Evolutionary conservation across 1,140 invertebrate genomes (phyloP), one percentile per base, ranked within the genome.

Genomic region (Calephelis nemesis): DNA sequence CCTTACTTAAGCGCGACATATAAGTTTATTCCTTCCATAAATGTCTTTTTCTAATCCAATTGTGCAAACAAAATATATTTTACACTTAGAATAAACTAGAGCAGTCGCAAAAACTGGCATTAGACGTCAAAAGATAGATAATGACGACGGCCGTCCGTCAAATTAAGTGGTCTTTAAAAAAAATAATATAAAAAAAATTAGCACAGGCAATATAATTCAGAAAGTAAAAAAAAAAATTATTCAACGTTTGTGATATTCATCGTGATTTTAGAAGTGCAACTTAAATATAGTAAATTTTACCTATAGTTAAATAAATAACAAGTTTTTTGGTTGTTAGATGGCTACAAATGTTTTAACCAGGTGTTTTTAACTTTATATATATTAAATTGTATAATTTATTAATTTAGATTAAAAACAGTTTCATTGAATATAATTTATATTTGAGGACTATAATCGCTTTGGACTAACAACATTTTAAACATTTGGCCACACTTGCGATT

Each of bases 381-480:
- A 60, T 39, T 39, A 42, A 60, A 39, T 60, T 54, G 50, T 54
- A 40, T 60, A 60, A 60, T 54, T 54, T 54, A 58, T 58, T 58
- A 11, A 30, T 60, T 40, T 45, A 45, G 42, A 45, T 45, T 30
- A 45, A 7, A 45, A 45, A 45, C 42, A 45, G 42, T 45, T 45
- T 45, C 42, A 45, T 45, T 45, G 6, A 45, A 45, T 45, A 45
- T 7, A 45, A 45, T 45, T 45, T 45, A 45, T 45, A 45, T 45
- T 45, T 45, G 42, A 45, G 42, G 42, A 7, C 15, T 54, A 54
- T 60, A 58, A 30, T 5, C 39, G 39, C 58, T 60, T 60, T 60
- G 58, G 58, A 60, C 58, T 60, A 60, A n/a, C n/a, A n/a, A 40
- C 30, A n/a, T 40, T 60, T 60, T 39, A 40, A 40, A 40, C 6